Percentiles rank a stretch among this genome's conserved stretches.
phyloP scores from a whole-genome alignment of 1,140 invertebrate species.

The Drosophila orena region DNA sequence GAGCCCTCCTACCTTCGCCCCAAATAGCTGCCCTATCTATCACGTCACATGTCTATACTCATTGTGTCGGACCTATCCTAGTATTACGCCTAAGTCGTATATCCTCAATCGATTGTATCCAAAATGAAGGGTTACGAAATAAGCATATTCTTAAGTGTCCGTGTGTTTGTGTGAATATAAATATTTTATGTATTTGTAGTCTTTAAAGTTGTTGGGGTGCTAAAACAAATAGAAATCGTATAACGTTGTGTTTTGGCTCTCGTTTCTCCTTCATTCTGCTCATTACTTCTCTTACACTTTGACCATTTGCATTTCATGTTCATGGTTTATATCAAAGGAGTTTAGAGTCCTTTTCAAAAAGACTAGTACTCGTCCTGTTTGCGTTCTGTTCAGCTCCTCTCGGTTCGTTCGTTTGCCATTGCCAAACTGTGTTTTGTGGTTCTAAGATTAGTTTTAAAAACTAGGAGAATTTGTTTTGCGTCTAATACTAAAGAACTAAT shows the following conservation, averaged over 20 bases:
- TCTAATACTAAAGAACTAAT: constrained; percentile 60
- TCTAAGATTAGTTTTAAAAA: constrained; percentile 56
- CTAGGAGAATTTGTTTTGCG: constrained; percentile 63
- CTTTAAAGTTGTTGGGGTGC: constrained; percentile 42
- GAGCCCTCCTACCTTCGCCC: background rate
- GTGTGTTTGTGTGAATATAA: constrained; percentile 24
- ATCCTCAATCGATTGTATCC: constrained; percentile 48
- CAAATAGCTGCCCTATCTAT: constrained; percentile 38
- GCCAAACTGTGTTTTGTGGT: constrained; percentile 62
- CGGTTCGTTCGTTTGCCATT: constrained; percentile 23
- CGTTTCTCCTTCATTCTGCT: constrained; percentile 9
- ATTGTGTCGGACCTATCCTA: constrained; percentile 38
- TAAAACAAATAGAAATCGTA: constrained; percentile 75
- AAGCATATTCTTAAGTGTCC: constrained; percentile 8
- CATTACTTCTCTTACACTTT: constrained; percentile 15
- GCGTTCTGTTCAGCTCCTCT: constrained; percentile 21
- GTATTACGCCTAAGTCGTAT: constrained; percentile 66
- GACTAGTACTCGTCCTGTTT: constrained; percentile 75
- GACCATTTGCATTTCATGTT: constrained; percentile 54
- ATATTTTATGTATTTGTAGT: constrained; percentile 47
- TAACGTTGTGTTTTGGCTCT: constrained; percentile 78
- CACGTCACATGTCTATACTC: constrained; percentile 23
- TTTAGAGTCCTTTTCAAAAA: constrained; percentile 85
- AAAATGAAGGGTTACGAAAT: constrained; percentile 19
- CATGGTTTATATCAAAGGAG: constrained; percentile 65